phyloP scores from a whole-genome alignment of 1,140 invertebrate genomes.

The Bombus breviceps region DNA sequence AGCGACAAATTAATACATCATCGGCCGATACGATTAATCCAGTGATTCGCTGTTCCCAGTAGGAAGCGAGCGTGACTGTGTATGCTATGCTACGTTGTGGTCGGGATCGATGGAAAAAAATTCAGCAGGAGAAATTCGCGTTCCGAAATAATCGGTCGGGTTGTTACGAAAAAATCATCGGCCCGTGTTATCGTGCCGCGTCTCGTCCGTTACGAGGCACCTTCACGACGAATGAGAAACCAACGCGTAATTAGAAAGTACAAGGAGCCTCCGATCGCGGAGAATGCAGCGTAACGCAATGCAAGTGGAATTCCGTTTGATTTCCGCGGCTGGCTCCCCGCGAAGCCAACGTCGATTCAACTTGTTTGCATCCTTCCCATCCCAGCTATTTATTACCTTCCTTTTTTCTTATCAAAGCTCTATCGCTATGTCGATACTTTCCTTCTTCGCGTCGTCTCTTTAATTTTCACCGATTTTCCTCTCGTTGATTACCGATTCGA shows the following conservation, averaged over 20 bases:
- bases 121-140: slow-evolving; percentile 33
- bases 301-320: slow-evolving; percentile 69
- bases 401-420: no score
- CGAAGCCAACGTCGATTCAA: neutral
- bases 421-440: neutral
- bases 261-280: slow-evolving; percentile 64
- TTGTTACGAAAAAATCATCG: slow-evolving; percentile 64
- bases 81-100: neutral
- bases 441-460: neutral
- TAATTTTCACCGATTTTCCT: neutral
- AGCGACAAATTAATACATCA: slow-evolving; percentile 17
- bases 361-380: slow-evolving; percentile 6
- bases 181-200: slow-evolving; percentile 55
- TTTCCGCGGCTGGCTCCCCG: slow-evolving; percentile 59
- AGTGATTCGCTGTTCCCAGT: slow-evolving; percentile 20
- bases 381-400: neutral
- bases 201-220: slow-evolving; percentile 48
- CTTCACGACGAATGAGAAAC: slow-evolving; percentile 58
- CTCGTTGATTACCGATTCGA: no score
- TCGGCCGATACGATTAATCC: neutral
- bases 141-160: slow-evolving; percentile 32
- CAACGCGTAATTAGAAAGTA: slow-evolving; percentile 68
- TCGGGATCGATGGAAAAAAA: neutral
- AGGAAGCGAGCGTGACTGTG: neutral
- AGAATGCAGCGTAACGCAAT: slow-evolving; percentile 68